phyloP scores from a whole-genome alignment of 2,888 invertebrate species.

The Lasioglossum vierecki region DNA sequence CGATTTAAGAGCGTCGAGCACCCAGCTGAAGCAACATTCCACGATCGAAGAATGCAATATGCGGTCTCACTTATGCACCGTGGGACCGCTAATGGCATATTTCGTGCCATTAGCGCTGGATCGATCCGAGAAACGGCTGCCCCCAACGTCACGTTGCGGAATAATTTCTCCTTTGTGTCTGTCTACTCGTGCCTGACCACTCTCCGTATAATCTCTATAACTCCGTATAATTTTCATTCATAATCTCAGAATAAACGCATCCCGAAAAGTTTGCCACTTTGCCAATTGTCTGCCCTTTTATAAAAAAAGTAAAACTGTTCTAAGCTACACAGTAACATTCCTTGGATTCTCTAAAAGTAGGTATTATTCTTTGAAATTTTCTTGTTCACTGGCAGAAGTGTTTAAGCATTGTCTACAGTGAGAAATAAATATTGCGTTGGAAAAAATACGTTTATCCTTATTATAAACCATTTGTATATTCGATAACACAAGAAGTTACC shows the following conservation, averaged over 20 bases:
- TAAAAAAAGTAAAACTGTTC: neutral
- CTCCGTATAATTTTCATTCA: neutral
- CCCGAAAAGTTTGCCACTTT: neutral
- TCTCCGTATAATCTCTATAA: neutral
- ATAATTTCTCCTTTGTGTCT: conserved; percentile 14
- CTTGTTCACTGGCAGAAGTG: neutral
- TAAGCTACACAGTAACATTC: neutral
- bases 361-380: neutral
- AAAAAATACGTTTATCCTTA: too few relatives aligned
- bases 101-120: conserved; percentile 50
- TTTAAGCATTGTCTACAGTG: neutral
- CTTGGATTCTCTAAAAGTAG: neutral
- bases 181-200: neutral
- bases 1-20: conserved; percentile 47
- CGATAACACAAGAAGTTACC: too few relatives aligned
- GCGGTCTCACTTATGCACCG: conserved; percentile 75
- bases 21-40: conserved; percentile 40
- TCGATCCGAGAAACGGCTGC: conserved; percentile 36
- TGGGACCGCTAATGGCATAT: conserved; percentile 56
- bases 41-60: conserved; percentile 77
- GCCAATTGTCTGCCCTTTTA: neutral
- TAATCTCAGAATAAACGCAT: neutral
- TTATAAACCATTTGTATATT: too few relatives aligned
- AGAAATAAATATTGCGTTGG: too few relatives aligned
- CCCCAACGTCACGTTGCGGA: conserved; percentile 24